These are phyloP conservation scores for Neosalanx taihuensis DNA, from an alignment of 2,797 vertebrate genomes.

Conservation along the genomic window DNA sequence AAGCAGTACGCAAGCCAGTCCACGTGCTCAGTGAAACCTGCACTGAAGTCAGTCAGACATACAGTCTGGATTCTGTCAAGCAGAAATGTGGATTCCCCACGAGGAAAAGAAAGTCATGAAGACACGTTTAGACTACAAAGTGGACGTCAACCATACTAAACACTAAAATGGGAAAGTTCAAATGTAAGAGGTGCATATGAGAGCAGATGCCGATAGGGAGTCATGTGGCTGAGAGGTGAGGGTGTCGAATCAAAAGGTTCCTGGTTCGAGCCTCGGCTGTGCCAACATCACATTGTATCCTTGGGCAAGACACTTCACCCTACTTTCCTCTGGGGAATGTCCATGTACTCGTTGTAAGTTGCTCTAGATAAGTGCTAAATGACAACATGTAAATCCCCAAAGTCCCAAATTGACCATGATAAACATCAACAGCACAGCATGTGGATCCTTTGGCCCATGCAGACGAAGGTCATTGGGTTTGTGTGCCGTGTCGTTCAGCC, in stretches of 20 bases:
- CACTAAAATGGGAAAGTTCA: neutral
- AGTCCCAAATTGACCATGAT: neutral
- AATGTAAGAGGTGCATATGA: neutral
- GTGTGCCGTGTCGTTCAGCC: slow-evolving; percentile 11
- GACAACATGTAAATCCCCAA: no score
- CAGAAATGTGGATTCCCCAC: neutral
- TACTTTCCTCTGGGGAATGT: no score
- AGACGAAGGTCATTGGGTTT: slow-evolving; percentile 4
- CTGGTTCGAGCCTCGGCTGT: no score
- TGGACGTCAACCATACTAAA: neutral
- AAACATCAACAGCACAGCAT: neutral
- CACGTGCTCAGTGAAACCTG: slow-evolving; percentile 22
- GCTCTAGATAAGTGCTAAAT: no score
- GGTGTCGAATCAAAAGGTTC: no score
- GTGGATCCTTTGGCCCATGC: slow-evolving; percentile 6
- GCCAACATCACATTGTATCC: no score
- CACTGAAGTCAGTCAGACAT: slow-evolving; percentile 4
- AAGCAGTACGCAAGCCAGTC: slow-evolving; percentile 35
- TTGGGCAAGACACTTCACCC: no score
- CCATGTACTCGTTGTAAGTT: no score
- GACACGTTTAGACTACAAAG: neutral
- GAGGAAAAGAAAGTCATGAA: neutral
- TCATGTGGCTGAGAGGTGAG: no score
- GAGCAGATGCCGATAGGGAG: no score
- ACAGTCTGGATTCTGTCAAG: neutral